phyloP scores from a whole-genome alignment of 2,113 vertebrate genomes.

The Chiloscyllium plagiosum region DNA sequence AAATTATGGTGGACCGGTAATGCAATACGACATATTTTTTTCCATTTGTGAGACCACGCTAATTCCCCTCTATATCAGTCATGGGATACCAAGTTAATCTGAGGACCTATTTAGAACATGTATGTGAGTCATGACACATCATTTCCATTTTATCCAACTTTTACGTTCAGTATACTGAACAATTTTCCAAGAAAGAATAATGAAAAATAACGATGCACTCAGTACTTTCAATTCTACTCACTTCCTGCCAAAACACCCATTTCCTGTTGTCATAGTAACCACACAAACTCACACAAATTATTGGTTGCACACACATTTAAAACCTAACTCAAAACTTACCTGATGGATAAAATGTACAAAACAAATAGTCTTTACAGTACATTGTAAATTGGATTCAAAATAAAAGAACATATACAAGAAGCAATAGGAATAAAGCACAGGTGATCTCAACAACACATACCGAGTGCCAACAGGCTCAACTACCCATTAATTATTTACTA shows the following conservation, averaged over 20 bases:
- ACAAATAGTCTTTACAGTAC: neutral
- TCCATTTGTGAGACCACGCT: neutral
- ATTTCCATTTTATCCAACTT: neutral
- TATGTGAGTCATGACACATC: neutral
- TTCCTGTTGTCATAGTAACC: neutral
- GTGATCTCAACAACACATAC: neutral
- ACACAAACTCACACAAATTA: neutral
- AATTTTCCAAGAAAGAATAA: neutral
- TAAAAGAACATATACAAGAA: neutral
- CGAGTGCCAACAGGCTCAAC: neutral
- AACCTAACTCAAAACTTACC: neutral
- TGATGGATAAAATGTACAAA: neutral
- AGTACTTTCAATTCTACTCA: neutral
- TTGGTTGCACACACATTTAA: neutral
- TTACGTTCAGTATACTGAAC: neutral
- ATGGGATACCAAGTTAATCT: neutral
- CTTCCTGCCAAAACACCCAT: neutral
- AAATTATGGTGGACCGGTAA: neutral
- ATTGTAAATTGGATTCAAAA: neutral
- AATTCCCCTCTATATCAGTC: neutral
- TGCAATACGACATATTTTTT: neutral
- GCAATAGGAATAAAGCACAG: neutral
- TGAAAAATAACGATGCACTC: neutral
- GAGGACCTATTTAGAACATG: neutral
- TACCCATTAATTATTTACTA: too few species aligned